phyloP scores from a whole-genome alignment of 2,888 invertebrate species.

The Shargacucullia verbasci region DNA sequence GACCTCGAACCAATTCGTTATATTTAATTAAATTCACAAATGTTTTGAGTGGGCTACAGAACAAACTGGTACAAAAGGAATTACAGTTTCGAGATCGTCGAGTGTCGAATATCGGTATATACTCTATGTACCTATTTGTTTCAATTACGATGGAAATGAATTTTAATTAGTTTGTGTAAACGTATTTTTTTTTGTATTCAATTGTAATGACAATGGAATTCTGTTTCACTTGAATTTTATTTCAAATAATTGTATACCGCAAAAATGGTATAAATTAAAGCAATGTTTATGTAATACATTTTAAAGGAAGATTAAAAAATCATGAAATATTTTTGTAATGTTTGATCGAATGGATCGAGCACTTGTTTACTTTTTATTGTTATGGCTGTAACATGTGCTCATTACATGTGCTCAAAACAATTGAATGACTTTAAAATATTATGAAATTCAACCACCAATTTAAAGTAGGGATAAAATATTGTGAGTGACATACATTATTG shows the following conservation, averaged over 20 bases:
- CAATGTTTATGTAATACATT: too few species aligned
- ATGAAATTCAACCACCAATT: too few species aligned
- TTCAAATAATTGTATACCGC: not conserved
- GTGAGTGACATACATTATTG: too few species aligned
- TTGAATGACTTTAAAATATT: too few species aligned
- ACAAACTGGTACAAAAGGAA: conserved; percentile 5
- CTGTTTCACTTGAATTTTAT: conserved; percentile 6
- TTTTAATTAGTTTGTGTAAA: conserved; percentile 50
- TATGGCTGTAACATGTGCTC: too few species aligned
- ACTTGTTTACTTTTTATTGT: too few species aligned
- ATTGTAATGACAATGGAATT: conserved; percentile 30
- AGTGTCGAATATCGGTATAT: conserved; percentile 15
- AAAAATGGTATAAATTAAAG: not conserved
- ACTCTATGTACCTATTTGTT: conserved; percentile 44
- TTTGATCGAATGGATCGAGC: too few species aligned
- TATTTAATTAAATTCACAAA: not conserved
- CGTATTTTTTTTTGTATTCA: conserved; percentile 39
- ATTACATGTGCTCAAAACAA: too few species aligned
- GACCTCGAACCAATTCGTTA: too few species aligned
- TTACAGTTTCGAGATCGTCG: conserved; percentile 6
- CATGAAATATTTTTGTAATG: too few species aligned
- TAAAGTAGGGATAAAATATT: too few species aligned
- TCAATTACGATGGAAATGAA: conserved; percentile 50
- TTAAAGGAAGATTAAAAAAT: too few species aligned
- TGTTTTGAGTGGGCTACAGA: not conserved